phyloP scores from a whole-genome alignment of 1,140 invertebrate genomes.

The Frieseomelitta varia region DNA sequence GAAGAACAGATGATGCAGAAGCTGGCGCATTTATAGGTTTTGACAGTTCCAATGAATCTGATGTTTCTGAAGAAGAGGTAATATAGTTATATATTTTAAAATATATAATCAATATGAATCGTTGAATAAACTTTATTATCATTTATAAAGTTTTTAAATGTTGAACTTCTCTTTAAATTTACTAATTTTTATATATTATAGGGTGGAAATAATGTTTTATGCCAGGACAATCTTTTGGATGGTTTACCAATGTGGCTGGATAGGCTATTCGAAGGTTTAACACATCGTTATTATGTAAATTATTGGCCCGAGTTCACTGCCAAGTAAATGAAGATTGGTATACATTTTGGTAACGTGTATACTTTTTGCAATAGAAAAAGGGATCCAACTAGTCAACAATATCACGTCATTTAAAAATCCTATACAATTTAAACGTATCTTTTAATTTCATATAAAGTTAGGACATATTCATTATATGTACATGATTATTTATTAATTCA shows the following conservation, averaged over 20 bases:
- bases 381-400: conserved; percentile 60
- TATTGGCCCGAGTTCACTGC: conserved; percentile 97
- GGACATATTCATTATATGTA: conserved; percentile 55
- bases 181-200: conserved; percentile 45
- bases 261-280: conserved; percentile 96
- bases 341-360: conserved; percentile 35
- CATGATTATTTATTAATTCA: conserved; percentile 44
- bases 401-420: conserved; percentile 36
- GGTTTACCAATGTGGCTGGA: conserved; percentile 98
- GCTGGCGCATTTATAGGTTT: conserved; percentile 92
- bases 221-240: conserved; percentile 92
- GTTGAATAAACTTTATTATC: background rate
- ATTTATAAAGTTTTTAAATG: background rate
- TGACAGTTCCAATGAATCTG: conserved; percentile 85
- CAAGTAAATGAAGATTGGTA: conserved; percentile 79
- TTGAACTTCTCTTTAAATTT: background rate
- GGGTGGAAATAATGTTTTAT: conserved; percentile 75
- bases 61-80: conserved; percentile 87
- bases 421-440: conserved; percentile 44
- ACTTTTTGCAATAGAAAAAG: conserved; percentile 51
- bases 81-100: background rate
- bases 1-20: conserved; percentile 85
- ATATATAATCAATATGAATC: background rate
- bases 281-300: conserved; percentile 96
- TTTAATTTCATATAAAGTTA: conserved; percentile 45